Percentiles rank a stretch among this genome's conserved stretches.
Conservation (phyloP, 2,888 invertebrate genomes). For the Drosophila prostipennis region DNA sequence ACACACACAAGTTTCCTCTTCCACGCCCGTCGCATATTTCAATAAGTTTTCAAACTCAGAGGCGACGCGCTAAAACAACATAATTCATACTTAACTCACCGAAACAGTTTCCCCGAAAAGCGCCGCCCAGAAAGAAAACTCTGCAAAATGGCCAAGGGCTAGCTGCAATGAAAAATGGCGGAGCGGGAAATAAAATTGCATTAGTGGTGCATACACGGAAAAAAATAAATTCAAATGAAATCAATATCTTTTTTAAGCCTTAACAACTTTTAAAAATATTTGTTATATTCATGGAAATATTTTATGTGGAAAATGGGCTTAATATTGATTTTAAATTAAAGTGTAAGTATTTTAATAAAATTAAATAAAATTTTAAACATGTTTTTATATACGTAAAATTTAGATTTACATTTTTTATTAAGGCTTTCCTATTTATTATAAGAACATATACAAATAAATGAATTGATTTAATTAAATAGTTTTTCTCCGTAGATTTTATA, state of each 20-base stretch:
- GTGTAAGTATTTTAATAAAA: no score
- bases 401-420: no score
- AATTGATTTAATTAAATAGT: no score
- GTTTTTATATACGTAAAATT: no score
- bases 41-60: constrained; percentile 74
- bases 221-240: not conserved
- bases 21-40: constrained; percentile 62
- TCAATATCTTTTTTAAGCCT: no score
- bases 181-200: constrained; percentile 67
- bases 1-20: constrained; percentile 67
- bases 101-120: constrained; percentile 65
- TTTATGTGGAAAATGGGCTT: no score
- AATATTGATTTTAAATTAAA: no score
- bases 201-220: constrained; percentile 54
- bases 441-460: no score
- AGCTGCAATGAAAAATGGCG: constrained; percentile 63
- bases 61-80: constrained; percentile 66
- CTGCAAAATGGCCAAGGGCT: constrained; percentile 33
- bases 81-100: constrained; percentile 79
- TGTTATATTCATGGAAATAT: no score
- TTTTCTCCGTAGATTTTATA: not conserved
- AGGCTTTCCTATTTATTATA: no score
- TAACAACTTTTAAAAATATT: no score
- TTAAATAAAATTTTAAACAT: no score
- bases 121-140: constrained; percentile 36